Percentiles rank a stretch among this genome's conserved stretches.
Conservation (phyloP, 2,888 invertebrate genomes). For the Strigamia crassipes region DNA sequence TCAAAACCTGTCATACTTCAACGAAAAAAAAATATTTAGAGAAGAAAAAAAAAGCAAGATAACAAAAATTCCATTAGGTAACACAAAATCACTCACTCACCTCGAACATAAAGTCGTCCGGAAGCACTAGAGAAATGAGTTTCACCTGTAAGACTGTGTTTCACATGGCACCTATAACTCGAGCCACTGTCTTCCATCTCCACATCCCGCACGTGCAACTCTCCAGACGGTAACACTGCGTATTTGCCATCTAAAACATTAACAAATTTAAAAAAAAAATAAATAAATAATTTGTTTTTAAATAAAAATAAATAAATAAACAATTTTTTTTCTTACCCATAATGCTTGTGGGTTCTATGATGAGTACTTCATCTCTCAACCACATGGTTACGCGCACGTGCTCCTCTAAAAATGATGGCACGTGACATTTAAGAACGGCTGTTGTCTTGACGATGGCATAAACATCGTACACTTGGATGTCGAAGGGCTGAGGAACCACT, state of each 20-base stretch:
- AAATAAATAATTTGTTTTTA: background rate
- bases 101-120: conserved; percentile 90
- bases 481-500: conserved; percentile 50
- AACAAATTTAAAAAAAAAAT: background rate
- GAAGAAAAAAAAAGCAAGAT: background rate
- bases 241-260: conserved; percentile 84
- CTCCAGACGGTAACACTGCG: conserved; percentile 90
- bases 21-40: background rate
- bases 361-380: conserved; percentile 50
- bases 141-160: conserved; percentile 89
- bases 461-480: conserved; percentile 50
- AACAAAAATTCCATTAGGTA: conserved; percentile 19
- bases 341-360: conserved; percentile 47
- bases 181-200: conserved; percentile 93
- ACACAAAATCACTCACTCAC: conserved; percentile 67
- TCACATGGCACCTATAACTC: conserved; percentile 90
- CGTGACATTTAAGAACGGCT: conserved; percentile 50
- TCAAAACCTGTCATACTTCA: background rate
- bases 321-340: conserved; percentile 45
- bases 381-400: conserved; percentile 50
- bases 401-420: conserved; percentile 49
- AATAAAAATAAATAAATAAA: background rate
- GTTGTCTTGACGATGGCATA: conserved; percentile 50
- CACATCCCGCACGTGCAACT: conserved; percentile 92
- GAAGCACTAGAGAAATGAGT: conserved; percentile 90